Evolutionary conservation across 1,140 invertebrate genomes (phyloP), one percentile per base, ranked within the genome.

Genomic region (Sinonovacula constricta): DNA sequence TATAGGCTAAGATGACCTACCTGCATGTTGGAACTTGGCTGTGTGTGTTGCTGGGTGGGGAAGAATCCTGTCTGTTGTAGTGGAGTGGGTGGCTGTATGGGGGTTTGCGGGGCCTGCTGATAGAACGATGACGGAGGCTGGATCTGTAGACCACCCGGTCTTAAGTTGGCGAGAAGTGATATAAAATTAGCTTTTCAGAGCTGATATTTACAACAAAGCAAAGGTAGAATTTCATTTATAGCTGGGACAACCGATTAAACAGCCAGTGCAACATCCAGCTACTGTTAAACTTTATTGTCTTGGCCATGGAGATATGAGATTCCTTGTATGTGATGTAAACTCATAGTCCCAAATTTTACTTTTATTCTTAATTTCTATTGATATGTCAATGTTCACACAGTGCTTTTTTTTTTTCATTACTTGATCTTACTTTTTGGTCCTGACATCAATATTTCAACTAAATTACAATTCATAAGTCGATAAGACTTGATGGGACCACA

Each of bases 51-150:
- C 10, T 75, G 66, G 18, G 83, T 78, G 14, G 85, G 84, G 75
- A 81, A 89, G 79, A 85, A 89, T 34, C 86, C 85, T 45, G 87
- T 87, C 77, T 88, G 87, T 34, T 83, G 81, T 31, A 87, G 74
- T 12, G 83, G 68, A 56, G 80, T 83, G 51, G 87, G 84, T 14
- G 72, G 72, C 22, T 76, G 72, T 26, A 66, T 63, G 1, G 57
- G 39, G 1, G 66, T 70, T n/a, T 78, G 75, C 15, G 59, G 63
- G 2, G 65, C 79, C 77, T 86, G 87, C 57, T 85, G 86, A 71
- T 83, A 89, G 75, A 84, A 87, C 10, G 88, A 85, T 5, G 86
- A 86, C 28, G 82, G 71, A 18, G 82, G 74, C 28, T 85, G 83
- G n/a, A 85, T 68, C 75, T 78, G 75, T 14, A 78, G 66, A 1